phyloP scores from a whole-genome alignment of 2,888 invertebrate genomes.

The Melieria crassipennis region DNA sequence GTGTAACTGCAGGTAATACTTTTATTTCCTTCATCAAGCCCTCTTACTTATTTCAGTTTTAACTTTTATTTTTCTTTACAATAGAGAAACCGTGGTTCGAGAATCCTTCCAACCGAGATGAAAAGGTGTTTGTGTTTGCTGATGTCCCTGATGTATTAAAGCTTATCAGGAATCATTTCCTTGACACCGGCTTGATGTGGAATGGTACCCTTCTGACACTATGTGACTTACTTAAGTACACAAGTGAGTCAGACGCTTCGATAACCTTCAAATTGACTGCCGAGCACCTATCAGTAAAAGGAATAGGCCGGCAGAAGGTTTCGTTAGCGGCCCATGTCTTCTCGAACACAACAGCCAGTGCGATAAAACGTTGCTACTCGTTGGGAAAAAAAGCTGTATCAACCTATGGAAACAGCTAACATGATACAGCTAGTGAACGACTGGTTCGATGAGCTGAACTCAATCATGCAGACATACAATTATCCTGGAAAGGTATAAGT shows the following conservation, averaged over 20 bases:
- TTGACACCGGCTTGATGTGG: slow-evolving; percentile 20
- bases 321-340: neutral
- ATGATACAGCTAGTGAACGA: too few relatives aligned
- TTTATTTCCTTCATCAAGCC: neutral
- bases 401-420: too few relatives aligned
- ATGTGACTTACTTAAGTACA: slow-evolving; percentile 9
- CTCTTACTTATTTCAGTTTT: neutral
- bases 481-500: neutral
- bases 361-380: neutral
- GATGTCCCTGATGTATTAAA: slow-evolving; percentile 36
- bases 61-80: neutral
- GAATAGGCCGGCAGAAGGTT: neutral
- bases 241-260: slow-evolving; percentile 4
- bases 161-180: slow-evolving; percentile 40
- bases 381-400: neutral
- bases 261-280: slow-evolving; percentile 16
- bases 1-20: slow-evolving; percentile 9
- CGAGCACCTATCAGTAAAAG: slow-evolving; percentile 24
- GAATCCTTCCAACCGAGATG: slow-evolving; percentile 30
- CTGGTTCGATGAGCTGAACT: neutral
- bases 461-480: neutral
- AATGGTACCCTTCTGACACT: neutral
- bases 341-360: neutral
- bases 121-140: slow-evolving; percentile 33
- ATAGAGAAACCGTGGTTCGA: slow-evolving; percentile 35